These are phyloP conservation scores for Tenodera sinensis DNA, from an alignment of 2,888 invertebrate genomes.

Conservation along the genomic window DNA sequence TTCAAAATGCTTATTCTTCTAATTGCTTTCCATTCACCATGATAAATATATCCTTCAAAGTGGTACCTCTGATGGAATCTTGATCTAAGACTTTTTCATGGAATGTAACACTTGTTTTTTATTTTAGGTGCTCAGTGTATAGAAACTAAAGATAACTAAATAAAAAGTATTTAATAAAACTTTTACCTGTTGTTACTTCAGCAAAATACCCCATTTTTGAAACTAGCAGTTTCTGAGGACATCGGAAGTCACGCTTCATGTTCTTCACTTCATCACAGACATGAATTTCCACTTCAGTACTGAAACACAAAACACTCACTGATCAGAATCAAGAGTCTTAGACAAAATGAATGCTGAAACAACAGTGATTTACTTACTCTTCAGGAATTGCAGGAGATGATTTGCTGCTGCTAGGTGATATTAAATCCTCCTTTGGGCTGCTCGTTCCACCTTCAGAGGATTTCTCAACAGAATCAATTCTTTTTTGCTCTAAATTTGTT, in stretches of 20 bases:
- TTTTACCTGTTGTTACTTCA: conserved; percentile 69
- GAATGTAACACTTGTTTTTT: no score
- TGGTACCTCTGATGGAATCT: no score
- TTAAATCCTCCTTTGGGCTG: conserved; percentile 13
- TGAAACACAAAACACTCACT: conserved; percentile 39
- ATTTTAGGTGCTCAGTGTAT: no score
- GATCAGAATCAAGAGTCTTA: neutral
- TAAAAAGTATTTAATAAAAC: neutral
- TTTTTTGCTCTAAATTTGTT: conserved; percentile 7
- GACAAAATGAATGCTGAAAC: neutral
- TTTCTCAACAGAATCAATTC: neutral
- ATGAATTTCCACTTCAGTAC: conserved; percentile 85
- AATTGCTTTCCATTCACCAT: no score
- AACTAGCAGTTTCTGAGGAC: conserved; percentile 79
- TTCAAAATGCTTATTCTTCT: no score
- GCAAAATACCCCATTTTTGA: conserved; percentile 95
- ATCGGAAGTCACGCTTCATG: conserved; percentile 82
- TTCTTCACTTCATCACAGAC: conserved; percentile 93
- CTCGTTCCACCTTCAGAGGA: neutral
- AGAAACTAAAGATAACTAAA: neutral
- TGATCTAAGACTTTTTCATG: no score
- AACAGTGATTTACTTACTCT: conserved; percentile 1
- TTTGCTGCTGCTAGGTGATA: conserved; percentile 16
- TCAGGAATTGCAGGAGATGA: neutral
- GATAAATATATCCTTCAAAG: no score